Base-by-base conservation (phyloP, 2,113 vertebrate species). In the Cavia porcellus region DNA sequence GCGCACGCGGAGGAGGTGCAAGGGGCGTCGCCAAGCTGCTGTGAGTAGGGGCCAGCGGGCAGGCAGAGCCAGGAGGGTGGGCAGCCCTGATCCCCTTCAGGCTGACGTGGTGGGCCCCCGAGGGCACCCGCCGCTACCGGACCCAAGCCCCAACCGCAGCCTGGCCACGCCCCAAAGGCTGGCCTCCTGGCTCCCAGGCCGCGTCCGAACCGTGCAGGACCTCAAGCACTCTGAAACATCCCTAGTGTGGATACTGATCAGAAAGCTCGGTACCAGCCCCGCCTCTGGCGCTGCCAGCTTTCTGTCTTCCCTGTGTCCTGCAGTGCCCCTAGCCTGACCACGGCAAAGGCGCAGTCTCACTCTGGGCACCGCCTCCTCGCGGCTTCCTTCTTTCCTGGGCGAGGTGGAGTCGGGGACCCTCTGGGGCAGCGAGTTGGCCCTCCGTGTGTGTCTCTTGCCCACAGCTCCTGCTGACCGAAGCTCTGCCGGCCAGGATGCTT, bases 401-500 rank as follows among this genome's bases (percentile, higher is more conserved):
- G 12, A 3, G 45, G 2, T 57, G 38, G 47, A 57, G 30, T 14
- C 17, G 1, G 12, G n/a, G 57, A 17, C 59, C 38, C 55, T 61
- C 20, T 22, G 1, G 12, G 35, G 57, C 32, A 22, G 11, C n/a
- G 59, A 59, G 59, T 57, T 89, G 57, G 77, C 0, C 30, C 0
- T 0, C 15, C 2, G 38, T 15, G 24, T 64, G 83, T 25, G 35
- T 70, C 47, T 86, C 30, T 50, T 64, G 59, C 3, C 45, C 8
- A 1, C 75, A 98, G 95, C 28, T 75, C 35, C 86, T 38, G 93
- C 45, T 2, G 55, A 96, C 7, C 84, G 62, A 35, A 84, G 42
- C 35, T 19, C 83, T 3, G 7, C 50, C 0, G 92, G 55, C 38
- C 79, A 96, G 5, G 94, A 88, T 3, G 80, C 98, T 52, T 98